Conservation (phyloP, 2,797 vertebrate species). For the Gobionotothen gibberifrons region DNA sequence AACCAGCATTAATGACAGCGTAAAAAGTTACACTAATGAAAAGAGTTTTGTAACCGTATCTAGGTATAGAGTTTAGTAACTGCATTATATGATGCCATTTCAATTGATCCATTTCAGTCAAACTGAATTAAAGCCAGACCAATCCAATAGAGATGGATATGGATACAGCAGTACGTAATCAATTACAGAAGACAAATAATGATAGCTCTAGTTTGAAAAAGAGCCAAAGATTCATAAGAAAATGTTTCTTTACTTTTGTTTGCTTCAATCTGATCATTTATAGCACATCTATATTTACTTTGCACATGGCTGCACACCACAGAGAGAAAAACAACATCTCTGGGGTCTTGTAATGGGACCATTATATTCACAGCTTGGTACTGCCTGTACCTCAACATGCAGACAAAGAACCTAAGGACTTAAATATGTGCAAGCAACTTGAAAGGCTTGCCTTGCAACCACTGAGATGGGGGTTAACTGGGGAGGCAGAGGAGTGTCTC, state of each 20-base stretch:
- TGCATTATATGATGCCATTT: slow-evolving; percentile 34
- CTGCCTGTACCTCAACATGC: slow-evolving; percentile 72
- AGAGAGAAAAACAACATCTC: slow-evolving; percentile 51
- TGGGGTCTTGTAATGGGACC: slow-evolving; percentile 74
- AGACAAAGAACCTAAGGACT: slow-evolving; percentile 82
- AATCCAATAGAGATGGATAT: slow-evolving; percentile 7
- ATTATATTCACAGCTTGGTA: slow-evolving; percentile 77
- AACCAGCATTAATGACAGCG: slow-evolving; percentile 35
- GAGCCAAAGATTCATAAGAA: slow-evolving; percentile 9
- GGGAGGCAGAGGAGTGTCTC: slow-evolving; percentile 79
- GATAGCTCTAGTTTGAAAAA: slow-evolving; percentile 31
- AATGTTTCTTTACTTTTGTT: slow-evolving; percentile 48
- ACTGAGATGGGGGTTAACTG: slow-evolving; percentile 83
- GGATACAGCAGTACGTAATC: slow-evolving; percentile 4
- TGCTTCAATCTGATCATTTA: slow-evolving; percentile 45
- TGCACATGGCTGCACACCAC: slow-evolving; percentile 53
- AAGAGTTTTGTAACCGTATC: slow-evolving; percentile 29
- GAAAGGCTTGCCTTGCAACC: slow-evolving; percentile 82
- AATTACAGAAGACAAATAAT: slow-evolving; percentile 16
- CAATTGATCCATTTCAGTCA: slow-evolving; percentile 29
- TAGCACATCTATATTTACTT: slow-evolving; percentile 64
- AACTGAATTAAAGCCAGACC: slow-evolving; percentile 33
- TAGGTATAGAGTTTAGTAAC: slow-evolving; percentile 13
- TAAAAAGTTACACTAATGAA: slow-evolving; percentile 33
- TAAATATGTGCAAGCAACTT: slow-evolving; percentile 81